Evolutionary conservation across 2,113 vertebrate species (phyloP).

Genomic region (Melanocharis versteri): DNA sequence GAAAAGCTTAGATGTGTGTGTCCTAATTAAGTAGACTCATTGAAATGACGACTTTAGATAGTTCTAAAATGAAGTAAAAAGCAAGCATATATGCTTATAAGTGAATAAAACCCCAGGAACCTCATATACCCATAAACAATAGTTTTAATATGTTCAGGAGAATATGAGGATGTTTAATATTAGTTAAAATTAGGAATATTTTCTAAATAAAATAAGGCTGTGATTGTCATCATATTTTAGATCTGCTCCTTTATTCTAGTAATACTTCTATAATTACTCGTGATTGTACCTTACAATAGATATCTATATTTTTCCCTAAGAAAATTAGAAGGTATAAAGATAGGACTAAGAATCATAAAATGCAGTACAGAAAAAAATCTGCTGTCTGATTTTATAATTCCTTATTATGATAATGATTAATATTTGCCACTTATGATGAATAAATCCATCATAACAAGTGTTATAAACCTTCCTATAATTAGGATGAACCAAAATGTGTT

Average conservation of each 20-base stretch:
- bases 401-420: not conserved
- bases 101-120: not conserved
- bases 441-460: not conserved
- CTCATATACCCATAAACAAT: not conserved
- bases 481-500: constrained; percentile 1
- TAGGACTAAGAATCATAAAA: not conserved
- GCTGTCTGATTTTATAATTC: not conserved
- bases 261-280: not conserved
- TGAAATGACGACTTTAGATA: not conserved
- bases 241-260: not conserved
- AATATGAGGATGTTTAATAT: not conserved
- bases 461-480: constrained; percentile 3
- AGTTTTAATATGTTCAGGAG: not conserved
- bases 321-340: not conserved
- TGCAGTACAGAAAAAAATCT: not conserved
- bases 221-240: not conserved
- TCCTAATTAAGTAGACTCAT: not conserved
- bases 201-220: not conserved
- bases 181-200: not conserved
- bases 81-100: not conserved
- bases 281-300: not conserved
- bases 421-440: not conserved
- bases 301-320: not conserved
- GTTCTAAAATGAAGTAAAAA: not conserved
- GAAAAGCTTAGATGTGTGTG: not conserved